These are phyloP conservation scores for Aphodius granarius DNA, from an alignment of 2,888 invertebrate genomes.

Conservation along the genomic window DNA sequence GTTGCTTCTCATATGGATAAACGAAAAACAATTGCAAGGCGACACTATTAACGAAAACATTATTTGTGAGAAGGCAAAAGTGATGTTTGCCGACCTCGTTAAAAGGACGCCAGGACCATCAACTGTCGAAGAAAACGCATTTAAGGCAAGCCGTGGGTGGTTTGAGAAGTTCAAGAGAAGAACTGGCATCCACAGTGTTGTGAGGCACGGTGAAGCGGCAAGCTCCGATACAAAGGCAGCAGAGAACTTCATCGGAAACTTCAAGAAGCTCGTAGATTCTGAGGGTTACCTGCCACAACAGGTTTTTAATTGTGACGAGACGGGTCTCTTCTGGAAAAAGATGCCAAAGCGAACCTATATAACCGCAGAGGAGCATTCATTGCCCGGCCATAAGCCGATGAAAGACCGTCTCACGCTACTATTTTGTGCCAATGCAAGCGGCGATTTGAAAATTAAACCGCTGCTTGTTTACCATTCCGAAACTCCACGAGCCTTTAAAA, in stretches of 20 bases:
- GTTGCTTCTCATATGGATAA: constrained; percentile 1
- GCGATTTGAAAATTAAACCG: constrained; percentile 2
- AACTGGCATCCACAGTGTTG: constrained; percentile 4
- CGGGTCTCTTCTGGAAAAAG: constrained; percentile 34
- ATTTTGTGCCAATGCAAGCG: constrained; percentile 10
- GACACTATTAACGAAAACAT: background rate
- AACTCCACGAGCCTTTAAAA: constrained; percentile 11
- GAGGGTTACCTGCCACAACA: constrained; percentile 33
- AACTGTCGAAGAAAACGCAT: background rate
- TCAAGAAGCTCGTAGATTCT: constrained; percentile 32
- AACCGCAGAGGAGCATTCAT: background rate
- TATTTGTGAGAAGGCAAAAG: constrained; percentile 12
- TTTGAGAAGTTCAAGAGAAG: constrained; percentile 8
- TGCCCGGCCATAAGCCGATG: background rate
- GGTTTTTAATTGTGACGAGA: constrained; percentile 35
- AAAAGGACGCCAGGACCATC: background rate
- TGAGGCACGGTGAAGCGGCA: constrained; percentile 30
- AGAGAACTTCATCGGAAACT: constrained; percentile 27
- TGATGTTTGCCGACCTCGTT: constrained; percentile 5
- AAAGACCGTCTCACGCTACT: constrained; percentile 2
- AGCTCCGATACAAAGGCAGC: constrained; percentile 32
- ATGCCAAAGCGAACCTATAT: constrained; percentile 35
- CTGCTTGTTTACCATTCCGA: constrained; percentile 14
- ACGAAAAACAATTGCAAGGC: background rate
- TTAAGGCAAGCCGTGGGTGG: constrained; percentile 3